phyloP scores from a whole-genome alignment of 2,888 invertebrate species.

The Philhelius pedissequus region DNA sequence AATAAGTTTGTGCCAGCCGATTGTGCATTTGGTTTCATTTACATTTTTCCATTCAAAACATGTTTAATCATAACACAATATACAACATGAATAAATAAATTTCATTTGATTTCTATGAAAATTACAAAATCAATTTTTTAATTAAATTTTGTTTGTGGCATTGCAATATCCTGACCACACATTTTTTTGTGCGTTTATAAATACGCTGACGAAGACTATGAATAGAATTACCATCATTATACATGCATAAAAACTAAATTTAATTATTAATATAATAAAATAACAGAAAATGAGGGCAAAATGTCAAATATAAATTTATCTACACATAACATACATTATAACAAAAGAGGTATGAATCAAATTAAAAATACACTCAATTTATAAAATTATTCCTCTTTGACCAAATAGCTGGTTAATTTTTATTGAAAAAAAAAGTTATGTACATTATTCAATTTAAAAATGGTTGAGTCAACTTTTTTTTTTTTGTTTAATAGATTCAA shows the following conservation, averaged over 20 bases:
- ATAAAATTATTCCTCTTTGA: not conserved
- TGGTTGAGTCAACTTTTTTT: too few relatives aligned
- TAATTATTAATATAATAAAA: not conserved
- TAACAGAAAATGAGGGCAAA: too few relatives aligned
- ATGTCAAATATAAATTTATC: too few relatives aligned
- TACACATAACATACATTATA: too few relatives aligned
- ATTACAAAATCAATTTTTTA: conserved; percentile 8
- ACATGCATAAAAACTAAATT: not conserved
- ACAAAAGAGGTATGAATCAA: too few relatives aligned
- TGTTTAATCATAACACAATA: not conserved
- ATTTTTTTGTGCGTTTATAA: not conserved
- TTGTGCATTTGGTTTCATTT: too few relatives aligned
- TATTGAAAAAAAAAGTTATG: too few relatives aligned
- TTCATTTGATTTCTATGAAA: not conserved
- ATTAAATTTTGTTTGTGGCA: not conserved
- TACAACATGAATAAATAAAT: conserved; percentile 15
- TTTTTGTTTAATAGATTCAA: too few relatives aligned
- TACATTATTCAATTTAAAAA: too few relatives aligned
- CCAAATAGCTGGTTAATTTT: too few relatives aligned
- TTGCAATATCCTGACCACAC: not conserved
- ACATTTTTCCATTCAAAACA: too few relatives aligned
- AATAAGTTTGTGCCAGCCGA: too few relatives aligned
- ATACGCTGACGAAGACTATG: not conserved
- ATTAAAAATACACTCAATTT: not conserved
- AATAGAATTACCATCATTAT: not conserved